A percentile compares a stretch with the other conserved stretches of the same genome.
phyloP scores from a whole-genome alignment of 2,113 vertebrate genomes.

The Pachypanchax playfairii region DNA sequence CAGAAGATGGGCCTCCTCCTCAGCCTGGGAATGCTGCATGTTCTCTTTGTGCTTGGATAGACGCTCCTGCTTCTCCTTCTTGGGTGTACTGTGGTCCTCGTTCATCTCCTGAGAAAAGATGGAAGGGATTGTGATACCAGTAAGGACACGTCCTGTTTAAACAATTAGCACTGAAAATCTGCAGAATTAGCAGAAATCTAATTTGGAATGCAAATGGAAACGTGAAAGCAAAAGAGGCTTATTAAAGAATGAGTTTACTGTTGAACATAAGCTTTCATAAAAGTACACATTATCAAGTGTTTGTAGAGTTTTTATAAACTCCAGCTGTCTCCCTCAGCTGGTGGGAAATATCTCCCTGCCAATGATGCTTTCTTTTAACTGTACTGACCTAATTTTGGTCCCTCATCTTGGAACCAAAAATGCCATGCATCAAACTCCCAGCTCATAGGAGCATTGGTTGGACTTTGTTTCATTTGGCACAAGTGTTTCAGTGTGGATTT shows the following conservation, averaged over 20 bases:
- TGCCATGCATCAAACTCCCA: constrained; percentile 34
- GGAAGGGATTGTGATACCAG: not conserved
- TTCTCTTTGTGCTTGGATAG: constrained; percentile 99
- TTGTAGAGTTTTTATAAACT: constrained; percentile 15
- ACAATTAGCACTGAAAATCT: not conserved
- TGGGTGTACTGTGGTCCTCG: constrained; percentile 98
- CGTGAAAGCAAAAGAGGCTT: not conserved
- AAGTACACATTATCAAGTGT: not conserved
- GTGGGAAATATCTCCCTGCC: constrained; percentile 63
- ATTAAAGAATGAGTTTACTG: constrained; percentile 1
- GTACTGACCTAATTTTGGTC: constrained; percentile 67
- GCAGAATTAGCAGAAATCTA: not conserved
- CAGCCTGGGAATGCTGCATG: constrained; percentile 97
- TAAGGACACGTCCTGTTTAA: not conserved
- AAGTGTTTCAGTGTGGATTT: too few species aligned
- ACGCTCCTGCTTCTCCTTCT: constrained; percentile 98
- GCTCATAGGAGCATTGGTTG: constrained; percentile 36
- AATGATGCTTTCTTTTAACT: constrained; percentile 57
- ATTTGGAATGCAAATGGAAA: not conserved
- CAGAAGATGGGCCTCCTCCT: constrained; percentile 97
- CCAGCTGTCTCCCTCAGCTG: constrained; percentile 46
- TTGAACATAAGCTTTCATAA: not conserved
- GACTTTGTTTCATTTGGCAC: constrained; percentile 34
- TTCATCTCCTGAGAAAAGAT: constrained; percentile 89
- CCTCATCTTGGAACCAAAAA: constrained; percentile 64